A percentile compares a stretch with the other conserved stretches of the same genome.
These are phyloP conservation scores for Macroteleia sp. DNA, from an alignment of 2,888 invertebrate species.

Conservation along the genomic window DNA sequence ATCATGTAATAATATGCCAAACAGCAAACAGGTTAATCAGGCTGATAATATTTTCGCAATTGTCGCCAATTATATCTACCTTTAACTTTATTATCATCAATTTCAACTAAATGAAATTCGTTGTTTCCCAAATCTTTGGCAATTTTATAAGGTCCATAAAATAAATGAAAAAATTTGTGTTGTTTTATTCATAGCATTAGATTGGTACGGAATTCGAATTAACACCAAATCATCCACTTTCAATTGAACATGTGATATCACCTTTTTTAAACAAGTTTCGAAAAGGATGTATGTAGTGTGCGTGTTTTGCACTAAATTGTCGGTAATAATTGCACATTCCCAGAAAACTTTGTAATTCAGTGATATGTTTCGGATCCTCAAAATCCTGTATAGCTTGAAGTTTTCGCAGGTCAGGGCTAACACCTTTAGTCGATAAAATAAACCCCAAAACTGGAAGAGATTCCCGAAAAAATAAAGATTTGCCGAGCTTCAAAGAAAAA, in stretches of 20 bases:
- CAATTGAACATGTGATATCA: background rate
- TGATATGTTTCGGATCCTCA: slow-evolving; percentile 66
- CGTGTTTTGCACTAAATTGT: slow-evolving; percentile 18
- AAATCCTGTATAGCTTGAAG: slow-evolving; percentile 68
- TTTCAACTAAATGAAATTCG: slow-evolving; percentile 13
- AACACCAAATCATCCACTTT: background rate
- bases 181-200: slow-evolving; percentile 6
- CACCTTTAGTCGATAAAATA: slow-evolving; percentile 28
- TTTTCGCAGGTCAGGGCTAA: slow-evolving; percentile 44
- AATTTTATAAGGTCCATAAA: slow-evolving; percentile 17
- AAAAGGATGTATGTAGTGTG: slow-evolving; percentile 17
- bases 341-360: slow-evolving; percentile 69
- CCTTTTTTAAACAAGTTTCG: background rate
- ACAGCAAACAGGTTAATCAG: background rate
- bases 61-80: slow-evolving; percentile 5
- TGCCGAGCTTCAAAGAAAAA: slow-evolving; percentile 60
- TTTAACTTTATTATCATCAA: slow-evolving; percentile 3
- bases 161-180: slow-evolving; percentile 8
- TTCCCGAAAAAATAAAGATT: slow-evolving; percentile 64
- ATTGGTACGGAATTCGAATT: slow-evolving; percentile 13
- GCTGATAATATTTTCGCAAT: slow-evolving; percentile 11
- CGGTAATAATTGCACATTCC: slow-evolving; percentile 62
- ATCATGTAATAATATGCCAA: no score
- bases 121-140: slow-evolving; percentile 8
- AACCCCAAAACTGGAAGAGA: slow-evolving; percentile 62